Base-by-base conservation (phyloP, 2,888 invertebrate species). In the Trichopria drosophilae region DNA sequence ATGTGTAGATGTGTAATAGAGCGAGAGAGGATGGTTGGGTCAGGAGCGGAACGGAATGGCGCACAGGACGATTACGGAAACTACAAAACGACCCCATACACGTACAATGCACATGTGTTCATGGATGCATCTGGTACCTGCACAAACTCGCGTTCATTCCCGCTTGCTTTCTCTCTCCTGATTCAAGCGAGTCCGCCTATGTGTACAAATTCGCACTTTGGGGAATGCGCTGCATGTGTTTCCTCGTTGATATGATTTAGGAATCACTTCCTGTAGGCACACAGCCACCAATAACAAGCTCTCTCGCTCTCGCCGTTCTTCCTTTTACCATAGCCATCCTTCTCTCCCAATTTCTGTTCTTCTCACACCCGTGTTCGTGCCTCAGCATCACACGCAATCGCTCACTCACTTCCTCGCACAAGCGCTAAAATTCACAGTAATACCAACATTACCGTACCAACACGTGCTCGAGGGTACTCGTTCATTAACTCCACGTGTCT, bases 181-280 rank as follows among this genome's bases (percentile, higher is more conserved):
- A 40, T 40, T 43, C 46, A 43, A 39, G 39, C 31, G 35, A 28
- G 23, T 26, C 12, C 20, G 16, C 5, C 26, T 23, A 10, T 35
- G 35, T 36, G 46, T 31, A 23, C 26, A 55, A 46, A 41, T 36
- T 52, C 34, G 35, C 35, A 35, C 32, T 63, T 64, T 61, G 57
- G 52, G 65, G 67, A 65, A 66, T 65, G 61, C 61, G 58, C 53
- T 59, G 59, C 65, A 62, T 63, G 62, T 67, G 65, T 62, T 68
- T 61, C 63, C 56, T 62, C 59, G 64, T 54, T 64, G 67, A 67
- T 70, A 67, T 70, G 69, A 69, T 69, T 69, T 69, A 70, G 65
- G 66, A 66, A 66, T 65, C 58, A 55, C 58, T 62, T 59, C 51
- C 53, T 58, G 53, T 54, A 53, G 32, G 34, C 43, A 34, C 46